A percentile compares a stretch with the other conserved stretches of the same genome.
Conservation (phyloP, 2,797 vertebrate species). For the Gadopsis marmoratus region DNA sequence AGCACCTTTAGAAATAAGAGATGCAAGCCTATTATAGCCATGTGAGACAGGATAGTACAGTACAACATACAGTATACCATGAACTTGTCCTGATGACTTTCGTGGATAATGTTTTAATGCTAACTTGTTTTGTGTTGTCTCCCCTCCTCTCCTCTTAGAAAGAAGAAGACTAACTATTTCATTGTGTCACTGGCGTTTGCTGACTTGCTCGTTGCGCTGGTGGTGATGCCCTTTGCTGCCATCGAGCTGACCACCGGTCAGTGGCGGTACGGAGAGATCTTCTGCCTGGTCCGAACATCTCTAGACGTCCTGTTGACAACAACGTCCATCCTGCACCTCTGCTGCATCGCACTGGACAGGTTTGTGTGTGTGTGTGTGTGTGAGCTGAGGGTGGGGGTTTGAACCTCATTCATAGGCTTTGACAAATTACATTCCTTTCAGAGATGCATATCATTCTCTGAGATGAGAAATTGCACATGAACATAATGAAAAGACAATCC, state of each 20-base stretch:
- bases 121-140: not conserved
- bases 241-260: constrained; percentile 85
- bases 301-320: constrained; percentile 88
- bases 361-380: constrained; percentile 44
- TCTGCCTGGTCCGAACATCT: constrained; percentile 88
- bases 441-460: not conserved
- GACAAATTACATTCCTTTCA: not conserved
- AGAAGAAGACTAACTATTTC: constrained; percentile 90
- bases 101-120: not conserved
- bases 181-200: constrained; percentile 88
- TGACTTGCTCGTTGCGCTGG: constrained; percentile 85
- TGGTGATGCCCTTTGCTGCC: constrained; percentile 88
- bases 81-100: not conserved
- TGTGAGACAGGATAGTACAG: not conserved
- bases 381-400: not conserved
- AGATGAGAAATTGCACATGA: not conserved
- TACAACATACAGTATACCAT: not conserved
- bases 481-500: not conserved
- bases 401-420: not conserved
- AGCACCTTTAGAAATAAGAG: not conserved
- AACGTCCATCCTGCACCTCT: constrained; percentile 87
- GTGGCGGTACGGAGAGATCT: constrained; percentile 87
- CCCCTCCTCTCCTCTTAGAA: constrained; percentile 67
- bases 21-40: not conserved
- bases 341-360: constrained; percentile 89